These are phyloP conservation scores for Trichonephila inaurata DNA, from an alignment of 1,140 invertebrate genomes.

Conservation along the genomic window DNA sequence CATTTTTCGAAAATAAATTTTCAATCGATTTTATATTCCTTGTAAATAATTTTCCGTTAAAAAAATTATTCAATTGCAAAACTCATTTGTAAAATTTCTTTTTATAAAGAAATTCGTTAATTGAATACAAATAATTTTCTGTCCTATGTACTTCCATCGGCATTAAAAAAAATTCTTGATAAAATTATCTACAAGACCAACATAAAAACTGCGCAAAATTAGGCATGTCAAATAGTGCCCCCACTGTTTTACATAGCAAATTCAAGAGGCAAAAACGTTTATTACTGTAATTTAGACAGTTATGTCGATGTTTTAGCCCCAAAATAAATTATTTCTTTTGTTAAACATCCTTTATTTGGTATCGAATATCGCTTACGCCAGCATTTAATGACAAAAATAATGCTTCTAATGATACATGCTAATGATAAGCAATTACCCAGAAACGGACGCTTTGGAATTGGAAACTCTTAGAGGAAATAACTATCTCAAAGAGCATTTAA, in stretches of 20 bases:
- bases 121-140: too few species aligned
- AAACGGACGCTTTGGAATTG: neutral
- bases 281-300: constrained; percentile 4
- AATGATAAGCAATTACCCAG: constrained; percentile 24
- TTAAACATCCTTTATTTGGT: neutral
- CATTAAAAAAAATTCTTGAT: too few species aligned
- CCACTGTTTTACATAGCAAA: neutral
- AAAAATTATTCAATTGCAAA: too few species aligned
- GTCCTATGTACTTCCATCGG: too few species aligned
- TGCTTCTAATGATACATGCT: constrained; percentile 21
- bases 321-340: constrained; percentile 22
- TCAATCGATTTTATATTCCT: too few species aligned
- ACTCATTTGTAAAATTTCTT: too few species aligned
- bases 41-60: too few species aligned
- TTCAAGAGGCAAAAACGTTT: neutral
- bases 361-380: constrained; percentile 29
- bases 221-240: neutral
- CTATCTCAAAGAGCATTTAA: neutral
- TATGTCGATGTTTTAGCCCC: neutral
- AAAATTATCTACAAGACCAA: too few species aligned
- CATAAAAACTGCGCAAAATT: neutral
- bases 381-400: constrained; percentile 27
- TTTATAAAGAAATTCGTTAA: too few species aligned
- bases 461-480: neutral
- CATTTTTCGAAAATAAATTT: too few species aligned